These are phyloP conservation scores for Oceanodroma leucorhoa DNA, from an alignment of 2,797 vertebrate genomes.

Conservation along the genomic window DNA sequence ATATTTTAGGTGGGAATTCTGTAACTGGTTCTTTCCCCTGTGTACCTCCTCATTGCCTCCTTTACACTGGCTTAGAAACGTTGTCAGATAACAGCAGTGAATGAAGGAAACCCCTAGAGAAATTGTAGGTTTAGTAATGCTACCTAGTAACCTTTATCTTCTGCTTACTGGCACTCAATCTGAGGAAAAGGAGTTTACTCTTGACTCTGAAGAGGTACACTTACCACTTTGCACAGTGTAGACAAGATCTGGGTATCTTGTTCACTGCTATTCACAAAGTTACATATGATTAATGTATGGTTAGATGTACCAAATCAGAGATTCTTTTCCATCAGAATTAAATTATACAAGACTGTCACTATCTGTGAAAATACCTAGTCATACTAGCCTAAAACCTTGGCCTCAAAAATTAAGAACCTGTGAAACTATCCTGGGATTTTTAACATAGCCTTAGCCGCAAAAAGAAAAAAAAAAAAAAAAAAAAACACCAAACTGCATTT, in stretches of 20 bases:
- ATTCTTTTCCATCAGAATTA: neutral
- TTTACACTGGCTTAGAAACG: neutral
- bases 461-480: no score
- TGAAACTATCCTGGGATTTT: neutral
- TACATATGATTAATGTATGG: neutral
- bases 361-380: neutral
- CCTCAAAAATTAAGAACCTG: neutral
- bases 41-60: neutral
- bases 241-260: neutral
- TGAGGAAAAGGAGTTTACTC: neutral
- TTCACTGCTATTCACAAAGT: neutral
- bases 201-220: neutral
- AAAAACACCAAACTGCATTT: neutral
- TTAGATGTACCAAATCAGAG: neutral
- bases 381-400: neutral
- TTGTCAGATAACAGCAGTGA: neutral
- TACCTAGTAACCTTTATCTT: neutral
- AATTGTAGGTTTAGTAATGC: neutral
- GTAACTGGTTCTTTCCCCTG: neutral
- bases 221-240: neutral
- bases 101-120: neutral
- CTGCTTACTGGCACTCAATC: neutral
- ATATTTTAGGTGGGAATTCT: neutral
- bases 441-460: neutral
- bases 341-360: neutral